These are phyloP conservation scores for Haemorhous mexicanus DNA, from an alignment of 2,113 vertebrate species.

Conservation along the genomic window DNA sequence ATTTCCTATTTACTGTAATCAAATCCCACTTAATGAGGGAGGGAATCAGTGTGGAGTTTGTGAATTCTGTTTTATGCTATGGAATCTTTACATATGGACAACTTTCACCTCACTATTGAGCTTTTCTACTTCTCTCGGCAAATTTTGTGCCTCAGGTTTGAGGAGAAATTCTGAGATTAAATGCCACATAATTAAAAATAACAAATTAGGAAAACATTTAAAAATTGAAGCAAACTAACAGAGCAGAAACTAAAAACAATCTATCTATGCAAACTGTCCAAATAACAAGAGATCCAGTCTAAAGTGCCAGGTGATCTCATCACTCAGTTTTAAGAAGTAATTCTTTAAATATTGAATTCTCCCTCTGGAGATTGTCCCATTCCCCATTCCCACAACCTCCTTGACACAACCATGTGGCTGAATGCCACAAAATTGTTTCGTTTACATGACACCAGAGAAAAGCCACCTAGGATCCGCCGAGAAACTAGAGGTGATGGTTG, in stretches of 20 bases:
- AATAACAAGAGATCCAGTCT: neutral
- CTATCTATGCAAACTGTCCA: neutral
- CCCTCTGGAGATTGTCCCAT: rapidly evolving
- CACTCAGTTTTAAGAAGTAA: neutral
- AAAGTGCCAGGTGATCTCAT: neutral
- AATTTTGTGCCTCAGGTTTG: neutral
- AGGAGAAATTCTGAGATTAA: neutral
- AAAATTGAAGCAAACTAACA: neutral
- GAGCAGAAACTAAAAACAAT: neutral
- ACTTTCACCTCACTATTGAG: neutral
- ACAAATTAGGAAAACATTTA: neutral
- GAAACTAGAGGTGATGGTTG: neutral
- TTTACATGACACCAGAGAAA: neutral
- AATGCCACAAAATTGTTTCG: neutral
- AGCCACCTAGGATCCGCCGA: neutral
- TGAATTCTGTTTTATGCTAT: neutral
- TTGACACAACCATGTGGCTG: neutral
- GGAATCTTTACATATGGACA: neutral
- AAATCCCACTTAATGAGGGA: rapidly evolving
- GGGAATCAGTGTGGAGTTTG: neutral
- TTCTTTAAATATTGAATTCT: neutral
- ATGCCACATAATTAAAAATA: neutral
- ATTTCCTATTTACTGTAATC: neutral
- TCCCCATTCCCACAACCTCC: neutral
- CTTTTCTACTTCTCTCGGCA: neutral